Evolutionary conservation across 2,113 vertebrate species (phyloP).

Genomic region (Otolemur garnettii): DNA sequence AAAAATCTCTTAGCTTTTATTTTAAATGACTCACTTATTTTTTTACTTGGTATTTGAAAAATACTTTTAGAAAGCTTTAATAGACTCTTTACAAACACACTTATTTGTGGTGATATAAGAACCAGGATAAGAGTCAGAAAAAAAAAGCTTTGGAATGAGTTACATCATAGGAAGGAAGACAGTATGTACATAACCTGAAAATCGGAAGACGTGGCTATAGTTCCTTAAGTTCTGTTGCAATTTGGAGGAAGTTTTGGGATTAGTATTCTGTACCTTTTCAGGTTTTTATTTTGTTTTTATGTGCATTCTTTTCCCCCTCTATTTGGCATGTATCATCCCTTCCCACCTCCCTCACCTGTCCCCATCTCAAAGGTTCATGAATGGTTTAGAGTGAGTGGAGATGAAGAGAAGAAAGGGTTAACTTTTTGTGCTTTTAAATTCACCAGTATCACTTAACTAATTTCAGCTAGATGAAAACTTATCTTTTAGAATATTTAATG

Average conservation of each 20-base stretch:
- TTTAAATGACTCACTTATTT: background rate
- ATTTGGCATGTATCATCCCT: background rate
- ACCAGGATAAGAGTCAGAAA: constrained; percentile 8
- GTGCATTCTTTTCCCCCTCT: background rate
- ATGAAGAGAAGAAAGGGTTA: constrained; percentile 37
- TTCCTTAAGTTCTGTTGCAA: constrained; percentile 29
- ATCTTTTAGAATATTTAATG: constrained; percentile 63
- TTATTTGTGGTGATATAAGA: background rate
- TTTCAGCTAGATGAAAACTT: constrained; percentile 22
- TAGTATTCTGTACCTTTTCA: background rate
- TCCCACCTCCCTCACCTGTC: background rate
- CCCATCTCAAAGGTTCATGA: rapidly evolving
- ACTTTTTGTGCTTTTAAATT: constrained; percentile 23
- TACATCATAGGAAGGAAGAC: background rate
- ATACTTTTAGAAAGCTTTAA: constrained; percentile 35
- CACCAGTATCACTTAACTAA: constrained; percentile 37
- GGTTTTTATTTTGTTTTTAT: constrained; percentile 14
- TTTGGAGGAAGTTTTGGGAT: constrained; percentile 27
- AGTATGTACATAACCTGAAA: background rate
- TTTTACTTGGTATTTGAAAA: constrained; percentile 51
- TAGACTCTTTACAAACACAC: constrained; percentile 1
- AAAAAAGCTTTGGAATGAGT: constrained; percentile 45
- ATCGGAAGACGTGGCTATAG: background rate
- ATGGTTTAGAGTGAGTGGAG: constrained; percentile 27
- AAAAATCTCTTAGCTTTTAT: constrained; percentile 34